Evolutionary conservation across 2,797 vertebrate genomes (phyloP), one percentile per base, ranked within the genome.

Genomic region (Pampus argenteus): DNA sequence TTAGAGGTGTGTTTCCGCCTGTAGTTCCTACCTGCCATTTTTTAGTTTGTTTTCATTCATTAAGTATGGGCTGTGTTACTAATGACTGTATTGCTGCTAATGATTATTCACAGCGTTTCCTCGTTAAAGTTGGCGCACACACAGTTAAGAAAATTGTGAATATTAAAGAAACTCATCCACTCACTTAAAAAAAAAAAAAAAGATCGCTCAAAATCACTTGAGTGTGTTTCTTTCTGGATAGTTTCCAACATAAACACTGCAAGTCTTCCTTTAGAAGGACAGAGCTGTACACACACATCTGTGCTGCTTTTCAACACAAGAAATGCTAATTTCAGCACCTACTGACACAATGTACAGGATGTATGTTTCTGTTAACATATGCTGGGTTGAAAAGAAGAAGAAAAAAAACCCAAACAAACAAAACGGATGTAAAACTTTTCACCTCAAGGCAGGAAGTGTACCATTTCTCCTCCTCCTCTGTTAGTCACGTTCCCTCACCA

Each of bases 1-100:
- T 89, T 61, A 83, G 85, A 87, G 81, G 86, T 85, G 86, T 75
- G 75, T 64, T 81, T 75, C 77, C 72, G 75, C 81, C 63, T 34
- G 54, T 15, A 48, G 70, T 66, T 66, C 61, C 60, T 72, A 58
- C 66, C 80, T 82, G 78, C 66, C 63, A 48, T 86, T 83, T 74
- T 74, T 64, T 63, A 51, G 62, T 78, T 61, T 26, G 15, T 40
- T 48, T 71, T 26, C 20, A n/a, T 42, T 26, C 58, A 15, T 80
- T 73, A 25, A 15, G 75, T 29, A 9, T 34, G 34, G 15, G 5
- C 52, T 23, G 3, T 23, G 26, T 31, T 68, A 51, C 49, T 38
- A 22, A 38, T 0, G 1, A 38, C 5, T 23, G 13, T 6, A 1
- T 29, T 7, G 18, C 6, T 44, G 55, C 60, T 36, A 4, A 25